Conservation (phyloP, 2,113 vertebrate genomes). For the Periophthalmodon schlosseri region DNA sequence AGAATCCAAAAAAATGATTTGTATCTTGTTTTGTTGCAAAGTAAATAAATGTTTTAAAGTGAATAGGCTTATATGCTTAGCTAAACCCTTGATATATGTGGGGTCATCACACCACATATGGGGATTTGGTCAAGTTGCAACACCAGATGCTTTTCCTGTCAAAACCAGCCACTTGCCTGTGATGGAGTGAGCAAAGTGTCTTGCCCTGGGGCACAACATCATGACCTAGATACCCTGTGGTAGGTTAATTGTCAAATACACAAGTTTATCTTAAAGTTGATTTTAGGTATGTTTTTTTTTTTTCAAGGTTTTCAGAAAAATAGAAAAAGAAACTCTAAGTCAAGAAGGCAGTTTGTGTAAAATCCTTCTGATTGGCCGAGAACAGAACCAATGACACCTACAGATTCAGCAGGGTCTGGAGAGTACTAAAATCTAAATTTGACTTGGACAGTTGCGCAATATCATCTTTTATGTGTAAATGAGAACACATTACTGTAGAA, state of each 20-base stretch:
- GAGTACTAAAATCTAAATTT: too few species aligned
- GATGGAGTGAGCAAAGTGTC: not conserved
- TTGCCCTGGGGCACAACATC: not conserved
- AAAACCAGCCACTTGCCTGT: not conserved
- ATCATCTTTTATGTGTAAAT: not conserved
- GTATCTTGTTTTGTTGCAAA: not conserved
- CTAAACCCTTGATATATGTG: not conserved
- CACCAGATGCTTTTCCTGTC: not conserved
- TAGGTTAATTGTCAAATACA: not conserved
- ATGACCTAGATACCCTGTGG: not conserved
- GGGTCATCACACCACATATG: not conserved
- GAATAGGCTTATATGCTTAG: not conserved
- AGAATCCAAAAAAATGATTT: too few species aligned
- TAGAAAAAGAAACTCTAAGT: too few species aligned
- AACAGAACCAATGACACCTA: too few species aligned
- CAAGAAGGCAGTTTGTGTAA: too few species aligned
- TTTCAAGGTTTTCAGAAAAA: too few species aligned
- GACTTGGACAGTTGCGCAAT: too few species aligned
- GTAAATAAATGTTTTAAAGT: not conserved
- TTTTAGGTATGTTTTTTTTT: too few species aligned
- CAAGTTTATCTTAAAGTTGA: not conserved
- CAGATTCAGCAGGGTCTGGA: too few species aligned
- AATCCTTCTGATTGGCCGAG: too few species aligned
- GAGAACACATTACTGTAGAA: not conserved
- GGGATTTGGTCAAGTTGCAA: not conserved